Base-by-base conservation (phyloP, 2,888 invertebrate species). In the Hymenopus coronatus region DNA sequence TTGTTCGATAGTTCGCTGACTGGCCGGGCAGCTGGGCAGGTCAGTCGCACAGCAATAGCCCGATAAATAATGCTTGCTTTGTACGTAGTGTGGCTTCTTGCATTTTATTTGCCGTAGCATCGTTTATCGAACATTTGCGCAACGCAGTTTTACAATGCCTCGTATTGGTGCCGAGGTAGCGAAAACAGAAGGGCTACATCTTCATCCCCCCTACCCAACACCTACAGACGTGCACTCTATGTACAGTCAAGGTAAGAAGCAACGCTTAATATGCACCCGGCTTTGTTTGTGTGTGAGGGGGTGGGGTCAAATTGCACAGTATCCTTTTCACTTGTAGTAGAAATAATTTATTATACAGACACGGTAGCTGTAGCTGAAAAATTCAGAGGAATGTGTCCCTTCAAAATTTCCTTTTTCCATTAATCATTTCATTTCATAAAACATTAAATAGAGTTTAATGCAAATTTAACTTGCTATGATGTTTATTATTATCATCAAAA, bases 241-340 rank as follows among this genome's bases (percentile, higher is more conserved):
- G 90, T 90, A 90, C 89, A 90, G 88, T 46, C 89, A 90, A 83
- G 90, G 90, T 90, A 87, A 89, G 90, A 70, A 81, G 3, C 25
- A 15, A 83, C 7, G 27, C 28, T 6, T 28, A 9, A 2, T 8
- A 12, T 20, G 15, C 8, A 15, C 54, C 7, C 14, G 25, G 54
- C 25, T 70, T 15, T 70, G 20, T 70, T 20, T 25, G 4, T 54
- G 54, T 70, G 6, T 20, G 40, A 12, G 12, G 33, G 33, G 33
- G 33, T n/a, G 33, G 33, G 33, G 33, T 3, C 0, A 40, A 12
- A 1, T 9, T 40, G 40, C 40, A 40, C 40, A 40, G 12, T 40
- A 12, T 40, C 0, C 9, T 9, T 40, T 40, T 40, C 40, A 40
- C 40, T 9, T 40, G 40, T 40, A 40, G 40, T 30, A 3, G 4